phyloP scores from a whole-genome alignment of 2,113 vertebrate genomes.

The Indri indri region DNA sequence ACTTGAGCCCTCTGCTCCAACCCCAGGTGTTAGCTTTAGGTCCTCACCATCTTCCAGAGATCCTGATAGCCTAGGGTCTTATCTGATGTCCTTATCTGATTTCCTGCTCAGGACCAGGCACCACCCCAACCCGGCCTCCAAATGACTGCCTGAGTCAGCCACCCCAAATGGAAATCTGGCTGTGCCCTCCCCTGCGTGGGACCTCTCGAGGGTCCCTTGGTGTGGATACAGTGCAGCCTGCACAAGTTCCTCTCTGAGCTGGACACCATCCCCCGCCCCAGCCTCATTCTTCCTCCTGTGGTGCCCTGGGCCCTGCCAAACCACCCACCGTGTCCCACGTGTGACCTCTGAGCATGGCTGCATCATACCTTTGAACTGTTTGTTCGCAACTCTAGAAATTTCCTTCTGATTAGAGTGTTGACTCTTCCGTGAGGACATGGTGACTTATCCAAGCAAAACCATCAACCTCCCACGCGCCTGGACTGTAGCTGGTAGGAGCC shows the following conservation, averaged over 20 bases:
- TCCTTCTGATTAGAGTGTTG: background rate
- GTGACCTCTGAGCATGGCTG: accelerated
- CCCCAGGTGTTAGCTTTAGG: accelerated
- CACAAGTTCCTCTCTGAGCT: too few relatives aligned
- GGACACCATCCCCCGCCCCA: accelerated
- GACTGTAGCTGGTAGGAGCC: too few relatives aligned
- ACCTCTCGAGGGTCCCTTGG: too few relatives aligned
- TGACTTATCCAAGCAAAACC: background rate
- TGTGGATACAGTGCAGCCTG: background rate
- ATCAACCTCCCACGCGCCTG: background rate
- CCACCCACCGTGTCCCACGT: background rate
- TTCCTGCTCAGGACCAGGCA: too few relatives aligned
- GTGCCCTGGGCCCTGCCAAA: too few relatives aligned
- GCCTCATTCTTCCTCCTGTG: background rate
- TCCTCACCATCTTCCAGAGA: background rate
- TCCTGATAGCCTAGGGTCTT: background rate
- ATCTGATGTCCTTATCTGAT: background rate
- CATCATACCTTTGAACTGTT: background rate
- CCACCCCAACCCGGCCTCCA: background rate
- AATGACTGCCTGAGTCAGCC: background rate
- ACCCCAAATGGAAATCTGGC: background rate
- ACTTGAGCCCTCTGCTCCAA: background rate
- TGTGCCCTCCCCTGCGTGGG: background rate
- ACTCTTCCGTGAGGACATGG: too few relatives aligned
- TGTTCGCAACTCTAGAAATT: background rate